A percentile compares a stretch with the other conserved stretches of the same genome.
phyloP scores from a whole-genome alignment of 2,113 vertebrate genomes.

The Cryptotis parvus region DNA sequence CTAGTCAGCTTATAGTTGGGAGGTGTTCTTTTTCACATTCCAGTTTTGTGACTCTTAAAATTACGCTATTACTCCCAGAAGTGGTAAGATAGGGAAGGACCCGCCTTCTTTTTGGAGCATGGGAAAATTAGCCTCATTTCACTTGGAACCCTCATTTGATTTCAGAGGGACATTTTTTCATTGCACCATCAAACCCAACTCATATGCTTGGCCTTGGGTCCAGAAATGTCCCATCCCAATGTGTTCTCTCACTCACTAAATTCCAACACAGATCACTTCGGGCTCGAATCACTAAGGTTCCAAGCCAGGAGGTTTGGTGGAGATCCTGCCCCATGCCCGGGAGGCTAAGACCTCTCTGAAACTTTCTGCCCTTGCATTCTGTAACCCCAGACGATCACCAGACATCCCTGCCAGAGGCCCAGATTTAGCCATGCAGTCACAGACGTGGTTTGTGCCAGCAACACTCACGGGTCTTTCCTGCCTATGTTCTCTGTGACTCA shows the following conservation, averaged over 20 bases:
- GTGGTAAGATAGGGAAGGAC: no score
- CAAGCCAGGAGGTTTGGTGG: background rate
- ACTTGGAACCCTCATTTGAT: no score
- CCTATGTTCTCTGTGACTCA: constrained; percentile 28
- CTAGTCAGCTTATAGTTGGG: background rate
- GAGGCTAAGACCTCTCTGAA: accelerated
- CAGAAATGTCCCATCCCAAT: background rate
- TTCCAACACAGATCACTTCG: background rate
- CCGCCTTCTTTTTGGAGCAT: background rate
- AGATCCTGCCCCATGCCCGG: background rate
- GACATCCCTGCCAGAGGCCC: background rate
- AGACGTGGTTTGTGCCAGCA: background rate
- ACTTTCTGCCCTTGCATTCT: background rate
- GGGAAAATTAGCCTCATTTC: no score
- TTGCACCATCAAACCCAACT: background rate
- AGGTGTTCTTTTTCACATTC: background rate
- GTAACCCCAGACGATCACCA: background rate
- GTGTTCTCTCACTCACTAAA: background rate
- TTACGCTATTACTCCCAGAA: no score
- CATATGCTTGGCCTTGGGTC: background rate
- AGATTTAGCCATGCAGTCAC: background rate
- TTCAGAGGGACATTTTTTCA: background rate
- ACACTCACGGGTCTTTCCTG: background rate
- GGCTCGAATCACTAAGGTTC: background rate
- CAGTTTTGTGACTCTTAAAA: accelerated